phyloP scores from a whole-genome alignment of 2,113 vertebrate genomes.

The Mus musculus region GRCm39 chr3:21674001-21674500 shows the following conservation, averaged over 20 bases:
- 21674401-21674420: background rate
- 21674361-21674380: background rate
- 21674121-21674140: background rate
- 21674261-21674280: background rate
- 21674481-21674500: background rate
- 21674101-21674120: background rate
- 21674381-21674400: background rate
- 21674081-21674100: background rate
- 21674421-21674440: background rate
- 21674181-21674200: background rate
- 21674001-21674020: too few species aligned
- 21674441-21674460: background rate
- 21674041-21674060: too few species aligned
- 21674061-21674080: too few species aligned
- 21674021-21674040: too few species aligned
- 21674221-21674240: background rate
- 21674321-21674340: background rate
- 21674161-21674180: background rate
- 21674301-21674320: background rate
- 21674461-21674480: background rate
- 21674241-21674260: background rate
- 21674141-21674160: background rate
- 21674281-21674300: background rate
- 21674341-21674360: background rate
- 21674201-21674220: conserved; percentile 19